These are phyloP conservation scores for Amphiura filiformis DNA, from an alignment of 35 echinoderm and acorn worm species.

Conservation along the genomic window DNA sequence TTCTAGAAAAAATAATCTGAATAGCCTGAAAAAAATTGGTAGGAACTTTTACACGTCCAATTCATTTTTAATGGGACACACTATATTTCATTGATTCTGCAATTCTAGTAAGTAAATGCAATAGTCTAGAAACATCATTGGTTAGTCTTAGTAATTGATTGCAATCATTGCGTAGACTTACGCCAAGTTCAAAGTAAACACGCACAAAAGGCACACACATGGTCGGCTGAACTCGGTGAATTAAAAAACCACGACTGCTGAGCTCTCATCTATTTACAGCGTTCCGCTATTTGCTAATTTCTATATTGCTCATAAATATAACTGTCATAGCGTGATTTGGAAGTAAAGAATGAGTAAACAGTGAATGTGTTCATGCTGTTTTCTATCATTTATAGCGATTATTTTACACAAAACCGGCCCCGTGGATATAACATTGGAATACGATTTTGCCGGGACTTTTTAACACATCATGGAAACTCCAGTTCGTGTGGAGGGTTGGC, in stretches of 20 bases:
- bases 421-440: not conserved
- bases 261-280: not conserved
- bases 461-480: not conserved
- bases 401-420: not conserved
- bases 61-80: not conserved
- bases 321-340: not conserved
- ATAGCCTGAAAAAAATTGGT: not conserved
- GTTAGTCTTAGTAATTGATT: not conserved
- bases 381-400: not conserved
- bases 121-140: not conserved
- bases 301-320: not conserved
- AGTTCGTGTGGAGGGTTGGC: not conserved
- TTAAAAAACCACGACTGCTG: not conserved
- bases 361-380: not conserved
- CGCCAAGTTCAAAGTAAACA: not conserved
- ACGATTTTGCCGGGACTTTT: not conserved
- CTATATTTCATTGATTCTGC: not conserved
- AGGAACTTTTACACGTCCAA: not conserved
- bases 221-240: not conserved
- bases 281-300: not conserved
- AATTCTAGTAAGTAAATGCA: not conserved
- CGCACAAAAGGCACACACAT: not conserved
- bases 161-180: not conserved
- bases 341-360: not conserved
- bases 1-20: too few relatives aligned